These are phyloP conservation scores for Gallinago paraguaiae DNA, from an alignment of 2,113 vertebrate species.

Conservation along the genomic window DNA sequence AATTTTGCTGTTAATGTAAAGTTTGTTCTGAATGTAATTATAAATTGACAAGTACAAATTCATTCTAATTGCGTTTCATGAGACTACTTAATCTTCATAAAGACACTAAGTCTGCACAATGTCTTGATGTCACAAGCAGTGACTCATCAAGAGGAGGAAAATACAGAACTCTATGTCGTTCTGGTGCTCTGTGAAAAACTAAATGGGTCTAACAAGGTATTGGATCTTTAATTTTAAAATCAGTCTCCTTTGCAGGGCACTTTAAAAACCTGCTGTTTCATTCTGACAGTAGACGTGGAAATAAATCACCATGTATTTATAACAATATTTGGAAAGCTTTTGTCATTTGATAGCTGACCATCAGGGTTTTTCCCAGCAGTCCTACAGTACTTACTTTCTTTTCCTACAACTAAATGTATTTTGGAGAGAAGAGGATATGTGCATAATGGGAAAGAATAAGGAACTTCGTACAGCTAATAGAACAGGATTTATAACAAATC, in stretches of 20 bases:
- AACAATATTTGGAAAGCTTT: background rate
- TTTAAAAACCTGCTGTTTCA: background rate
- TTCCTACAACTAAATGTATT: background rate
- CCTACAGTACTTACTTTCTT: background rate
- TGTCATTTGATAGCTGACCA: background rate
- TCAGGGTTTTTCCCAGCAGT: background rate
- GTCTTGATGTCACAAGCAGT: background rate
- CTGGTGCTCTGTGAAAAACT: background rate
- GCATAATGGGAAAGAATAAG: background rate
- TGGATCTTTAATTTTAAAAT: background rate
- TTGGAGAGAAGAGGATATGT: background rate
- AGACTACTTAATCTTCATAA: slow-evolving; percentile 18
- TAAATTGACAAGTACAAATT: background rate
- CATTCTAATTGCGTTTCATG: slow-evolving; percentile 30
- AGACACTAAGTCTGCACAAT: slow-evolving; percentile 8
- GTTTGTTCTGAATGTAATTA: slow-evolving; percentile 4
- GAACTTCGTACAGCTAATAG: background rate
- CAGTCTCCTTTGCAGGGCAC: background rate
- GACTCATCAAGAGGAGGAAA: slow-evolving; percentile 33
- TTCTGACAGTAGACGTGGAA: background rate
- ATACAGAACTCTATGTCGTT: background rate
- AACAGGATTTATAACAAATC: background rate
- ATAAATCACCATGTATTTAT: background rate
- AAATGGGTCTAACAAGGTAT: background rate
- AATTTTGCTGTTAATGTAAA: background rate